Evolutionary conservation across 2,797 vertebrate genomes (phyloP).

Genomic region (Karalla daura): DNA sequence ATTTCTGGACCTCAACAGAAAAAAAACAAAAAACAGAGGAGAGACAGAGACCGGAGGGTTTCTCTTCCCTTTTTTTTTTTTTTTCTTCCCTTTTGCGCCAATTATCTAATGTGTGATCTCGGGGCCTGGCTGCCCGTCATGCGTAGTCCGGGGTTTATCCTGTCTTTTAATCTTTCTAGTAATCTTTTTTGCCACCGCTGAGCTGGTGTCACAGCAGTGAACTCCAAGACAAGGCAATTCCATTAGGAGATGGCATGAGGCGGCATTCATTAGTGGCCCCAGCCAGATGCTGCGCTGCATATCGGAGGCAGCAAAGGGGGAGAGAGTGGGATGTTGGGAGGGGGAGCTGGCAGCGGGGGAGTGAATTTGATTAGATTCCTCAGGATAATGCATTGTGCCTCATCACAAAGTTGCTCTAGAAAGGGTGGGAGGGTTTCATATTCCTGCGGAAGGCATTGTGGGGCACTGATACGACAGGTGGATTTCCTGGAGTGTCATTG

Average conservation of each 20-base stretch:
- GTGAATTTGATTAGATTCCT: constrained; percentile 63
- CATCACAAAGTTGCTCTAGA: constrained; percentile 45
- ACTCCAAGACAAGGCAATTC: constrained; percentile 71
- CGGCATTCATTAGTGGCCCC: constrained; percentile 70
- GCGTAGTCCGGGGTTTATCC: constrained; percentile 54
- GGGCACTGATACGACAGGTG: constrained; percentile 48
- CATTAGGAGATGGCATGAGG: constrained; percentile 75
- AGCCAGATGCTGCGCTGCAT: constrained; percentile 56
- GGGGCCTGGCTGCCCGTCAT: constrained; percentile 53
- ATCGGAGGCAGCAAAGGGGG: constrained; percentile 10
- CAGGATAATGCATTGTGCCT: constrained; percentile 55
- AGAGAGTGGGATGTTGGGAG: not conserved
- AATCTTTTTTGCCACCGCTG: constrained; percentile 66
- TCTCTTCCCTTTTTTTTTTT: too few species aligned
- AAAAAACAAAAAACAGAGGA: constrained; percentile 38
- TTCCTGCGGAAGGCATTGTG: constrained; percentile 29
- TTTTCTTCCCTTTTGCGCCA: constrained; percentile 54
- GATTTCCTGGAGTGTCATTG: constrained; percentile 47
- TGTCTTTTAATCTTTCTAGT: constrained; percentile 74
- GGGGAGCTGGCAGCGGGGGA: not conserved
- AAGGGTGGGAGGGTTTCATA: constrained; percentile 24
- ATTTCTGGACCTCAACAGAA: constrained; percentile 46
- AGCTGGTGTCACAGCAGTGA: constrained; percentile 66
- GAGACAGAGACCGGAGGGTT: not conserved
- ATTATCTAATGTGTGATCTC: constrained; percentile 79